Conservation (phyloP, 2,797 vertebrate species). For the Micromesistius poutassou region DNA sequence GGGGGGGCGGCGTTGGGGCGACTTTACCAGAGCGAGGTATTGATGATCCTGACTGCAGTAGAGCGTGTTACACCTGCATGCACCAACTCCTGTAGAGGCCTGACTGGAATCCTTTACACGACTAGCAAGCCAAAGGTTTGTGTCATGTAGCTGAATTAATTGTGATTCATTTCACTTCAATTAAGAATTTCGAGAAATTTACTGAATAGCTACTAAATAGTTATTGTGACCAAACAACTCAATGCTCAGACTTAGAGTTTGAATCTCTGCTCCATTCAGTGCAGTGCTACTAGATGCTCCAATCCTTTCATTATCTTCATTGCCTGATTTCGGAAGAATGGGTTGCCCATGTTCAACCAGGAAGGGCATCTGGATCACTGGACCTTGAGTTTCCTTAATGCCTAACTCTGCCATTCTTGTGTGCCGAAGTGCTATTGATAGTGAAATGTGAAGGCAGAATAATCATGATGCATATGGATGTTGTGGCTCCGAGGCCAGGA, state of each 20-base stretch:
- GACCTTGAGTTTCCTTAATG: background rate
- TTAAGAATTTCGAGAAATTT: no score
- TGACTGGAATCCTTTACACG: background rate
- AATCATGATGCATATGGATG: conserved; percentile 24
- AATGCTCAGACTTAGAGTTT: background rate
- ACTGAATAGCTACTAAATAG: background rate
- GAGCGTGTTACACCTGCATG: background rate
- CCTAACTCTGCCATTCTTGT: background rate
- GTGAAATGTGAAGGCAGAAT: conserved; percentile 9
- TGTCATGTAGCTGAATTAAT: background rate
- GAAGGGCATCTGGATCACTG: background rate
- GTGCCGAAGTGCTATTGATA: conserved; percentile 3
- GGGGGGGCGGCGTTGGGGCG: no score
- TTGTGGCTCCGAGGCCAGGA: conserved; percentile 16
- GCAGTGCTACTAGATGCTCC: no score
- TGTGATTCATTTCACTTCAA: no score
- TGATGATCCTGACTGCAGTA: background rate
- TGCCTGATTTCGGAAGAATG: background rate
- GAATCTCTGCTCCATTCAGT: background rate
- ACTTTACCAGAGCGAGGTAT: background rate
- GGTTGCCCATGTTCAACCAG: background rate
- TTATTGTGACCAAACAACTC: no score
- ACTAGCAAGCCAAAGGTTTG: background rate
- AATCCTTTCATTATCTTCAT: background rate
- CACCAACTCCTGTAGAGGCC: background rate